Evolutionary conservation across 2,113 vertebrate species (phyloP).

Genomic region (Lampris incognitus): DNA sequence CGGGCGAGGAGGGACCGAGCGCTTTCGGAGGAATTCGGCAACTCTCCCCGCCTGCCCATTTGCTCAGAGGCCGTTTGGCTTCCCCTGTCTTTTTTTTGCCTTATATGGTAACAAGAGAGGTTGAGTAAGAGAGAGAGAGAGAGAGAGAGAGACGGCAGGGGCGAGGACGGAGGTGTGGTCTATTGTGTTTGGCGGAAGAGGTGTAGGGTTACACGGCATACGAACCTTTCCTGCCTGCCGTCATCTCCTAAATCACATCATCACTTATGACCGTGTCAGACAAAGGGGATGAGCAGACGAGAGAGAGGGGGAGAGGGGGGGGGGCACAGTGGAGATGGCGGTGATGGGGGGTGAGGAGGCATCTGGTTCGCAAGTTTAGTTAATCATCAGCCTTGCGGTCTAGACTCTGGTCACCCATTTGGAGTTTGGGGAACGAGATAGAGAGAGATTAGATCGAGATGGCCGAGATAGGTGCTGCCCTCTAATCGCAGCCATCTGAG

Average conservation of each 20-base stretch:
- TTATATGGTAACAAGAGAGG: conserved; percentile 84
- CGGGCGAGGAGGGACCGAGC: conserved; percentile 22
- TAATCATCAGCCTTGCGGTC: conserved; percentile 5
- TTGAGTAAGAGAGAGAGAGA: conserved; percentile 61
- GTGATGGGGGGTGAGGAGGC: not conserved
- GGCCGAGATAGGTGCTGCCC: conserved; percentile 33
- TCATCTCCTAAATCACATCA: conserved; percentile 56
- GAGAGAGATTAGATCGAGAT: conserved; percentile 1
- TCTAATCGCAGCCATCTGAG: conserved; percentile 31
- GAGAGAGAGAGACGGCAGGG: conserved; percentile 37
- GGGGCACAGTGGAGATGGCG: not conserved
- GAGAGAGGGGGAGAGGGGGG: not conserved
- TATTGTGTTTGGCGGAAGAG: conserved; percentile 81
- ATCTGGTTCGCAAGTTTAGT: not conserved
- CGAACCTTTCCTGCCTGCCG: conserved; percentile 67
- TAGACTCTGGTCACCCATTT: not conserved
- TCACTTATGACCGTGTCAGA: conserved; percentile 26
- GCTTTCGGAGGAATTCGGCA: conserved; percentile 59
- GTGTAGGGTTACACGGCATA: conserved; percentile 76
- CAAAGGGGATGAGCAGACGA: conserved; percentile 31
- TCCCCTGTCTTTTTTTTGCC: conserved; percentile 80
- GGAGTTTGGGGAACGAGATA: not conserved
- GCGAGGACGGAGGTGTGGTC: conserved; percentile 79
- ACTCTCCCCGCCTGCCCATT: conserved; percentile 56
- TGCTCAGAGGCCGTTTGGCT: conserved; percentile 67